phyloP scores from a whole-genome alignment of 2,888 invertebrate genomes.

The Cactoblastis cactorum region DNA sequence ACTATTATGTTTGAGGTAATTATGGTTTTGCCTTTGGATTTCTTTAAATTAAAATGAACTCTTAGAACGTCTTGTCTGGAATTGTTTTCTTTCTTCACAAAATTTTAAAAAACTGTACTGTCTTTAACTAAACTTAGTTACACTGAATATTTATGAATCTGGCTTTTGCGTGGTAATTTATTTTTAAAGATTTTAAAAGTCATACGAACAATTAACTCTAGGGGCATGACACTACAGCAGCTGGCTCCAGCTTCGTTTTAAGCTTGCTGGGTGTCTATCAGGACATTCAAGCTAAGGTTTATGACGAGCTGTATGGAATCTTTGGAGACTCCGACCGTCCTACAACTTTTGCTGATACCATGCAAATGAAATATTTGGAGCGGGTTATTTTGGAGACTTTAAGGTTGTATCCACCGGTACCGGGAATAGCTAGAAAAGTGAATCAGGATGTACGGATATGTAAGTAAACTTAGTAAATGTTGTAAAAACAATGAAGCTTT shows the following conservation, averaged over 20 bases:
- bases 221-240: conserved; percentile 69
- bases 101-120: too few species aligned
- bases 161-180: too few species aligned
- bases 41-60: too few species aligned
- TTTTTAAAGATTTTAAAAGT: too few species aligned
- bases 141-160: too few species aligned
- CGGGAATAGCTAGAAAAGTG: conserved; percentile 85
- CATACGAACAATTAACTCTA: too few species aligned
- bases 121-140: too few species aligned
- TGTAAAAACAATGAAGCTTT: too few species aligned
- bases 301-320: conserved; percentile 84
- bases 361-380: conserved; percentile 88
- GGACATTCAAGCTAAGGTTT: conserved; percentile 86
- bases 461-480: conserved; percentile 47
- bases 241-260: conserved; percentile 90
- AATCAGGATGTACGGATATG: conserved; percentile 84
- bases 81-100: too few species aligned
- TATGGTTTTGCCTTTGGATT: too few species aligned
- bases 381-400: conserved; percentile 86
- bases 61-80: too few species aligned
- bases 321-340: conserved; percentile 87
- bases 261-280: conserved; percentile 89
- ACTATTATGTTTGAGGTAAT: too few species aligned
- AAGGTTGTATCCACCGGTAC: conserved; percentile 88
- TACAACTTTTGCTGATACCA: conserved; percentile 86